phyloP scores from a whole-genome alignment of 1,140 invertebrate genomes.

The Danaus melanippus region DNA sequence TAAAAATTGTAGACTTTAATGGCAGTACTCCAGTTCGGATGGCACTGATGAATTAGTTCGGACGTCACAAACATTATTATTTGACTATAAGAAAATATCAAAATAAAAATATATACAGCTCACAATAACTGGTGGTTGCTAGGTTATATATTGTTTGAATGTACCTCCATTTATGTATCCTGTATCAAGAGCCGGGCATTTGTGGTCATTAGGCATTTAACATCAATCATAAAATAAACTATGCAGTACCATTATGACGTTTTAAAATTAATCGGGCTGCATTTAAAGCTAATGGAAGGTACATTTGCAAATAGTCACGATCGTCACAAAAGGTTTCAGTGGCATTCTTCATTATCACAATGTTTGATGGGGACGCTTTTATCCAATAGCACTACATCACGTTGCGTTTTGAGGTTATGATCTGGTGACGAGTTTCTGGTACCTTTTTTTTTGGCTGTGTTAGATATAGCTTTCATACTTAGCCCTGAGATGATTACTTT shows the following conservation, averaged over 20 bases:
- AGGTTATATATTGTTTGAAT: not conserved
- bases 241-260: conserved; percentile 8
- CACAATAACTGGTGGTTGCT: too few species aligned
- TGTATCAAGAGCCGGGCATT: too few species aligned
- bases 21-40: conserved; percentile 22
- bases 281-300: conserved; percentile 30
- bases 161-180: conserved; percentile 2
- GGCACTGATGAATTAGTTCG: conserved; percentile 32
- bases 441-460: too few species aligned
- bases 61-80: too few species aligned
- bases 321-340: conserved; percentile 21
- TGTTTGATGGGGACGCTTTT: not conserved
- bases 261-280: conserved; percentile 12
- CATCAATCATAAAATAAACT: not conserved
- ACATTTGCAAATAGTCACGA: conserved; percentile 49
- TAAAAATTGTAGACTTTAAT: conserved; percentile 49
- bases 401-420: not conserved
- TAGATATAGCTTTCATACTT: too few species aligned
- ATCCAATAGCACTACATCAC: not conserved
- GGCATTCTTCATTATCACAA: conserved; percentile 17
- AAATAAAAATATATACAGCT: too few species aligned
- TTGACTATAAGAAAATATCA: too few species aligned
- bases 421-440: too few species aligned
- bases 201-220: too few species aligned
- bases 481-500: too few species aligned